Base-by-base conservation (phyloP, 2,888 invertebrate genomes). In the Lepidochrysops patricia region DNA sequence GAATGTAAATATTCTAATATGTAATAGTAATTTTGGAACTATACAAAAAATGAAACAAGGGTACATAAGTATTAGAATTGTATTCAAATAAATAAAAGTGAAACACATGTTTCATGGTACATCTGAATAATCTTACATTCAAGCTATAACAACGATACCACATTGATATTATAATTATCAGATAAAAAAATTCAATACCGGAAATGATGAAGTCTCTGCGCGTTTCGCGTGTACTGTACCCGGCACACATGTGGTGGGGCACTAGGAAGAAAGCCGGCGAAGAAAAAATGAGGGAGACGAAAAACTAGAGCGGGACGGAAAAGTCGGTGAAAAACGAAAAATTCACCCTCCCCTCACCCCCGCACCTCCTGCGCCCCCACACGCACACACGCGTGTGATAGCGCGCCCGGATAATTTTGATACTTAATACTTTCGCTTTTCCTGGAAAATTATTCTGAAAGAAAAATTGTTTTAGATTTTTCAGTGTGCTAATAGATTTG, bases 321-420 rank as follows among this genome's bases (percentile, higher is more conserved):
- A 88, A 87, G 87, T 87, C 85, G 88, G 88, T 82, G 89, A 89
- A 89, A 89, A 88, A 88, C 88, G 88, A 89, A 89, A 89, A 89
- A 87, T 89, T 88, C 86, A 83, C 77, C 82, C 84, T 75, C 73
- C 76, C 67, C 67, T 73, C 75, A 75, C 74, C 71, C 65, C 69
- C 68, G 68, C 66, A 64, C 68, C 66, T 67, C 72, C 71, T 67
- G 64, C 69, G 70, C 71, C 76, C 76, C 73, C 74, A 77, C 84
- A 86, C 88, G 80, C 88, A 87, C 87, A 88, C 87, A 83, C 74
- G 80, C 83, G 74, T 66, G 68, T 62, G 65, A 49, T 64, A 70
- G 66, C 27, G 61, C 66, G 73, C 61, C 37, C 12, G 6, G 19
- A 0, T 0, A 2, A 60, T 73, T 70, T 85, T 86, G 85, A 75